Conservation (phyloP, 2,888 invertebrate species). For the Platycheirus albimanus region DNA sequence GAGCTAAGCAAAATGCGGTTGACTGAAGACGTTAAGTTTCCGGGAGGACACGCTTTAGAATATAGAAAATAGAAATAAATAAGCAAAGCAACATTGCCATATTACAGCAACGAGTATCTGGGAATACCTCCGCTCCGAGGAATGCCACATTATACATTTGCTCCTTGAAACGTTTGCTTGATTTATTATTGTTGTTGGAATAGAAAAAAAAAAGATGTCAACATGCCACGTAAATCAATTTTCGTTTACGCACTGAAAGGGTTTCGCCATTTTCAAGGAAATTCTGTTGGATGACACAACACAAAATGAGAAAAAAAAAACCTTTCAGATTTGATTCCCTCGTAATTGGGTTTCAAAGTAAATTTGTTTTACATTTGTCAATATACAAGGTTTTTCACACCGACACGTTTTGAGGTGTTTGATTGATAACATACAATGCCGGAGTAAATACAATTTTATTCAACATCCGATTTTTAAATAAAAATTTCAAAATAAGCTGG, state of each 20-base stretch:
- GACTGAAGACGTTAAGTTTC: too few relatives aligned
- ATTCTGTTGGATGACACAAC: not conserved
- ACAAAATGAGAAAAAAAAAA: not conserved
- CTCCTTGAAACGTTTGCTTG: not conserved
- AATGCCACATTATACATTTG: conserved; percentile 10
- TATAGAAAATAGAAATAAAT: too few relatives aligned
- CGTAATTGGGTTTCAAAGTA: conserved; percentile 1
- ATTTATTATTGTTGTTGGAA: conserved; percentile 29
- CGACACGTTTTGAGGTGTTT: not conserved
- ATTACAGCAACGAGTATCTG: not conserved
- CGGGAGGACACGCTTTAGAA: too few relatives aligned
- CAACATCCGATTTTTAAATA: not conserved
- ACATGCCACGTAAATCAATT: conserved; percentile 29
- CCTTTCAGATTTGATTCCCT: not conserved
- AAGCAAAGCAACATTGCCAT: too few relatives aligned
- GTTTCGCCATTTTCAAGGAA: conserved; percentile 1
- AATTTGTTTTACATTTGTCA: not conserved
- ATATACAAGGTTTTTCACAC: not conserved
- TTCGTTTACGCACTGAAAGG: conserved; percentile 12
- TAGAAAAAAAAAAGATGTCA: not conserved
- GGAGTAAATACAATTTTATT: conserved; percentile 1
- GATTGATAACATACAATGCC: not conserved
- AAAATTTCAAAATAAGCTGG: too few relatives aligned
- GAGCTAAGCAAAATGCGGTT: too few relatives aligned
- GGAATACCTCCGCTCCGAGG: not conserved